Percentiles rank a stretch among this genome's conserved stretches.
Conservation (phyloP, 1,140 invertebrate species). For the Pantala flavescens region DNA sequence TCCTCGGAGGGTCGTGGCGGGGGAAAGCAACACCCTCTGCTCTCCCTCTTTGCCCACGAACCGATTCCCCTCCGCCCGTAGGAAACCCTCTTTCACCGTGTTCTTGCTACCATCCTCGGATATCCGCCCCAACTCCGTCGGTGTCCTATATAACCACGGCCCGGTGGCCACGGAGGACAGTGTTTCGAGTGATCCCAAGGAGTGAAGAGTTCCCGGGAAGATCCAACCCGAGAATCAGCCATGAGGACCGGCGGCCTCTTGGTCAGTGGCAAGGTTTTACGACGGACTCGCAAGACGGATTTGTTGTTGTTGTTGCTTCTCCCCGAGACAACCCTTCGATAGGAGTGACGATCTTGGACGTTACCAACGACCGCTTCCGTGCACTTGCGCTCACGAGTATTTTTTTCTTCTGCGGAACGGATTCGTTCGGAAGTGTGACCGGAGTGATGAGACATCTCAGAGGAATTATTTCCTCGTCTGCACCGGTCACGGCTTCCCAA, state of each 20-base stretch:
- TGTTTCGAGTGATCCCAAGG: not conserved
- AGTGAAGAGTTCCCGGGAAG: not conserved
- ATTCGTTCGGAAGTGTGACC: not conserved
- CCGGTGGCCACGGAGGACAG: not conserved
- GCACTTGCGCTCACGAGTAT: no score
- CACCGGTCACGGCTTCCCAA: not conserved
- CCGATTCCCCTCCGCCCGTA: not conserved
- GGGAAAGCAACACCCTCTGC: not conserved
- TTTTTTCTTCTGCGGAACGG: not conserved
- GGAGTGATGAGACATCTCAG: not conserved
- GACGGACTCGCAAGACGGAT: not conserved
- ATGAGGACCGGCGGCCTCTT: conserved; percentile 1
- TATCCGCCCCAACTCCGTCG: not conserved
- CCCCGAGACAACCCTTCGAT: no score
- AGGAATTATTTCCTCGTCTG: not conserved
- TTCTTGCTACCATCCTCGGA: not conserved
- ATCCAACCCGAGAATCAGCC: not conserved
- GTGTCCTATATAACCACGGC: not conserved
- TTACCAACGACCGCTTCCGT: no score
- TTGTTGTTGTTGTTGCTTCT: no score
- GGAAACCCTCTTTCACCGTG: not conserved
- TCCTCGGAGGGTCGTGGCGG: not conserved
- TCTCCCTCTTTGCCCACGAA: not conserved
- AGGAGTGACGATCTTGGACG: no score
- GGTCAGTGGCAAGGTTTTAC: not conserved